These are phyloP conservation scores for Edolisoma coerulescens DNA, from an alignment of 2,113 vertebrate genomes.

Conservation along the genomic window DNA sequence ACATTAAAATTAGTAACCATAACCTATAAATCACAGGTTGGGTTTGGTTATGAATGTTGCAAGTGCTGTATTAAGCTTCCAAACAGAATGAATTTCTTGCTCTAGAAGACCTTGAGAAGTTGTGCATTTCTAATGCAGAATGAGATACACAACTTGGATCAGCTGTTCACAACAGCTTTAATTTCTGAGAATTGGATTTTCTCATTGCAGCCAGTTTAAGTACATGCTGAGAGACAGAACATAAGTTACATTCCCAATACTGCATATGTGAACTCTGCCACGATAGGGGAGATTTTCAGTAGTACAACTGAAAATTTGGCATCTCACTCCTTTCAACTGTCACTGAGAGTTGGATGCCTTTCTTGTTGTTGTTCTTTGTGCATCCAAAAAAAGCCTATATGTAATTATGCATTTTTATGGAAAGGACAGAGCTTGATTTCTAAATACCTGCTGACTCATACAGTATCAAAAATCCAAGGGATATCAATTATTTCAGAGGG, in stretches of 20 bases:
- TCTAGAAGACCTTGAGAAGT: conserved; percentile 22
- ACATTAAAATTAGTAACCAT: conserved; percentile 50
- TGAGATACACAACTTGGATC: neutral
- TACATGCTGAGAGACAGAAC: neutral
- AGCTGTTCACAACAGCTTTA: neutral
- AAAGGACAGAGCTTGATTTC: neutral
- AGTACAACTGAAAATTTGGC: neutral
- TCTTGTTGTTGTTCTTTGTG: neutral
- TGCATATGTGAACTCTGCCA: neutral
- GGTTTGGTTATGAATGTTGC: neutral
- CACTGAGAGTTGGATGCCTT: neutral
- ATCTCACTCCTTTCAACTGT: neutral
- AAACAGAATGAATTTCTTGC: neutral
- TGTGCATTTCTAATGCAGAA: neutral
- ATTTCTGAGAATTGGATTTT: neutral
- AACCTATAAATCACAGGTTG: conserved; percentile 32
- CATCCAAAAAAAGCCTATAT: neutral
- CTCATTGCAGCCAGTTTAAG: neutral
- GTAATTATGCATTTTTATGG: neutral
- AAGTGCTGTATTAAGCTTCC: neutral
- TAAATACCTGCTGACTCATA: neutral
- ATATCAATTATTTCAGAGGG: neutral
- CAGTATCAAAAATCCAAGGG: neutral
- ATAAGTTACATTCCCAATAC: neutral
- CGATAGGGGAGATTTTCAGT: neutral